Conservation (phyloP, 2,888 invertebrate species). For the Campopleginae sp. region DNA sequence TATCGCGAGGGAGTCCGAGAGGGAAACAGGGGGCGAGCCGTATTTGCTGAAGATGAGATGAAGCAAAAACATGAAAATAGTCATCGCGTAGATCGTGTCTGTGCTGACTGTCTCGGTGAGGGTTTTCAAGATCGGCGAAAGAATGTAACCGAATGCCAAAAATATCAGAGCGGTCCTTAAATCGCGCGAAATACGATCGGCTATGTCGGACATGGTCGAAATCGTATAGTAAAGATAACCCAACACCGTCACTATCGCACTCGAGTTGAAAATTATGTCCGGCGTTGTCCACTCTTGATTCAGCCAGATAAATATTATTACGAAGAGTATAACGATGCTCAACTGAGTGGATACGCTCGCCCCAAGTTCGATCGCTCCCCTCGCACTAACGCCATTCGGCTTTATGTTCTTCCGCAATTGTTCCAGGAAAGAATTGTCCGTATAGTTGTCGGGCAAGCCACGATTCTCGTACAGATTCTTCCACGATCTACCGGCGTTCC, state of each 20-base stretch:
- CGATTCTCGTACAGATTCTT: slow-evolving; percentile 94
- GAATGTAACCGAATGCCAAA: slow-evolving; percentile 93
- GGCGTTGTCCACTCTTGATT: slow-evolving; percentile 89
- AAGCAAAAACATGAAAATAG: slow-evolving; percentile 93
- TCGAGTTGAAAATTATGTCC: slow-evolving; percentile 87
- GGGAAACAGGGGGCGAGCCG: slow-evolving; percentile 93
- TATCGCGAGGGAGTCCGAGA: slow-evolving; percentile 95
- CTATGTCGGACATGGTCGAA: slow-evolving; percentile 71
- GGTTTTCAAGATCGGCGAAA: slow-evolving; percentile 96
- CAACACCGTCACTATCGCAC: slow-evolving; percentile 85
- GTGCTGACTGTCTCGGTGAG: slow-evolving; percentile 98
- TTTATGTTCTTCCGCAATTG: slow-evolving; percentile 94
- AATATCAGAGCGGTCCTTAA: slow-evolving; percentile 93
- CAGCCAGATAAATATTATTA: slow-evolving; percentile 90
- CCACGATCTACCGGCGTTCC: slow-evolving; percentile 86
- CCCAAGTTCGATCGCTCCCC: slow-evolving; percentile 90
- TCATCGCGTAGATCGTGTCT: slow-evolving; percentile 98
- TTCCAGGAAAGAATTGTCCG: slow-evolving; percentile 93
- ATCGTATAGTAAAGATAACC: slow-evolving; percentile 87
- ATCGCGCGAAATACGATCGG: slow-evolving; percentile 85
- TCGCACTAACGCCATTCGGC: slow-evolving; percentile 89
- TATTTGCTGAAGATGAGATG: slow-evolving; percentile 98
- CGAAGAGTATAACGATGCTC: slow-evolving; percentile 90
- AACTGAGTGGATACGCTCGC: slow-evolving; percentile 92
- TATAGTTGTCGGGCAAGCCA: slow-evolving; percentile 96